Base-by-base conservation (phyloP, 1,140 invertebrate species). In the Asobara japonica region DNA sequence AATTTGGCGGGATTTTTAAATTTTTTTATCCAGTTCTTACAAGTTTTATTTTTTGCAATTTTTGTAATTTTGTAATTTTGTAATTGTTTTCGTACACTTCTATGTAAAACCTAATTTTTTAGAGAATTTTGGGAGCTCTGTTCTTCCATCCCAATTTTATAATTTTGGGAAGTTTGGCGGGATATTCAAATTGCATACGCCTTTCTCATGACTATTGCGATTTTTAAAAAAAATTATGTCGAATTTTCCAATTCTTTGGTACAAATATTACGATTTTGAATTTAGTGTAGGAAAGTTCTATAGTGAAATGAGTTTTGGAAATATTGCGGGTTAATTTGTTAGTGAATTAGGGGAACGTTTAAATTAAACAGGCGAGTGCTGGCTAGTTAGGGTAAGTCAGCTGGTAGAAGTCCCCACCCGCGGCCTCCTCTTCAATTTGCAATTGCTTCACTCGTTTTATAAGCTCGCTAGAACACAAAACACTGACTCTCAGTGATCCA, bases 381-480 rank as follows among this genome's bases (percentile, higher is more conserved):
- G 77, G 80, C 82, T 86, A 84, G 83, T 87, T 86, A 82, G 86
- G 83, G 79, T 86, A 88, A 77, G 85, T 88, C 82, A 88, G 85
- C 84, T 88, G 86, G 81, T 87, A 87, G 85, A 82, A 86, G 84
- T 87, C 84, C 80, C 84, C 86, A 83, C 80, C 82, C 80, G 80
- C 81, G 79, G 78, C 81, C 77, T 87, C 86, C 80, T 88, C 84
- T 71, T 84, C 84, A 74, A 77, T 85, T 85, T 83, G 84, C 82
- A 81, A 83, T 82, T 84, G 83, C 84, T 84, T 86, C 80, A 83
- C 82, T 85, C 80, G 83, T 78, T 84, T 86, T 84, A 84, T 78
- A 81, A 86, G 84, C 81, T 80, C 85, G 82, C 86, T 88, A 88
- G 82, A 88, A 88, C 83, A 88, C 84, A 88, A 84, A 85, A 85